Evolutionary conservation across 1,140 invertebrate genomes (phyloP).

Genomic region (Drosophila navojoa): DNA sequence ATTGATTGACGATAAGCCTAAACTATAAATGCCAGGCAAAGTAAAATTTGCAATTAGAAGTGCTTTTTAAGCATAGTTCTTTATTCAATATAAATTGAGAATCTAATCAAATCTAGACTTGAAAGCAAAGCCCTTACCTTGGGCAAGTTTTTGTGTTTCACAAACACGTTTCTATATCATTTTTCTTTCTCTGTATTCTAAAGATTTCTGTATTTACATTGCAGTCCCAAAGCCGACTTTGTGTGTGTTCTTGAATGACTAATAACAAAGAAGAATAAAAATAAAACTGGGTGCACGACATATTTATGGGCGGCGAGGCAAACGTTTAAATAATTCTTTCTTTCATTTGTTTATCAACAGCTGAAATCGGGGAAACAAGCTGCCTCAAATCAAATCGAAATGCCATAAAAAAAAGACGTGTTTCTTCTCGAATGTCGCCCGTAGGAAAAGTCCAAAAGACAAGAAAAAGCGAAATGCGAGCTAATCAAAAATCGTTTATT

Average conservation of each 20-base stretch:
- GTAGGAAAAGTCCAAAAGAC: slow-evolving; percentile 41
- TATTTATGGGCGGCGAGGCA: neutral
- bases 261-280: neutral
- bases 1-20: neutral
- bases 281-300: neutral
- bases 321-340: slow-evolving; percentile 20
- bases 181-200: neutral
- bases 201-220: neutral
- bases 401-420: slow-evolving; percentile 17
- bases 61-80: no score
- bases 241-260: slow-evolving; percentile 25
- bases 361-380: slow-evolving; percentile 20
- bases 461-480: slow-evolving; percentile 48
- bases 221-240: neutral
- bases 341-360: slow-evolving; percentile 27
- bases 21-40: no score
- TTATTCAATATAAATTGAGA: no score
- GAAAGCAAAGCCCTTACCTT: neutral
- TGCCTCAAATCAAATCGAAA: slow-evolving; percentile 3
- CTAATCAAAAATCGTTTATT: slow-evolving; percentile 78
- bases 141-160: neutral
- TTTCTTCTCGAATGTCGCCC: slow-evolving; percentile 52
- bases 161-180: neutral
- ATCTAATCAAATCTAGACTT: neutral
- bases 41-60: no score